Evolutionary conservation across 2,888 invertebrate genomes (phyloP).

Genomic region (Eupithecia subumbrata): DNA sequence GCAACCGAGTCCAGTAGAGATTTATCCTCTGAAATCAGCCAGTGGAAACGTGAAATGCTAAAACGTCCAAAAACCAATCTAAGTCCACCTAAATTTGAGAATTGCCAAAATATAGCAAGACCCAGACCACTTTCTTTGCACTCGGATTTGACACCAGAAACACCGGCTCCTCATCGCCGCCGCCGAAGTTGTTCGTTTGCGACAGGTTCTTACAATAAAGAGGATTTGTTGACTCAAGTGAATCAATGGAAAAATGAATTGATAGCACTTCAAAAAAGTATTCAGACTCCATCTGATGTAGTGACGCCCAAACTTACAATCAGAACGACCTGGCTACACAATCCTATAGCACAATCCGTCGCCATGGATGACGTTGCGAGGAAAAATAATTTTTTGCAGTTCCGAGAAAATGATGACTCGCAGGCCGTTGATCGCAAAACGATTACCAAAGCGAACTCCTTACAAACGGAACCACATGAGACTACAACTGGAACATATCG

Average conservation of each 20-base stretch:
- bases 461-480: neutral
- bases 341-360: neutral
- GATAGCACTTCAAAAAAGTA: conserved; percentile 23
- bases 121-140: conserved; percentile 11
- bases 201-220: neutral
- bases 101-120: neutral
- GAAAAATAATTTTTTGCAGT: conserved; percentile 14
- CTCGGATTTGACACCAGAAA: conserved; percentile 7
- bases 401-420: conserved; percentile 6
- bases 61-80: neutral
- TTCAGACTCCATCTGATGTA: conserved; percentile 14
- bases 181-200: conserved; percentile 16
- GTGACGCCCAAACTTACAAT: neutral
- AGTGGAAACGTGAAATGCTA: neutral
- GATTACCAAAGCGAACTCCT: neutral
- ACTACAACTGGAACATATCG: conserved; percentile 1
- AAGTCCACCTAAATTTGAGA: neutral
- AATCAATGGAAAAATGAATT: conserved; percentile 26
- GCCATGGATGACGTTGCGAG: conserved; percentile 9
- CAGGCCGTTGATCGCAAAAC: conserved; percentile 5
- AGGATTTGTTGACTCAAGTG: conserved; percentile 18
- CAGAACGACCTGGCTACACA: neutral
- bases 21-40: conserved; percentile 9
- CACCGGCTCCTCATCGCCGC: conserved; percentile 1
- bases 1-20: conserved; percentile 11